phyloP scores from a whole-genome alignment of 2,797 vertebrate genomes.

The Nyctalus aviator region DNA sequence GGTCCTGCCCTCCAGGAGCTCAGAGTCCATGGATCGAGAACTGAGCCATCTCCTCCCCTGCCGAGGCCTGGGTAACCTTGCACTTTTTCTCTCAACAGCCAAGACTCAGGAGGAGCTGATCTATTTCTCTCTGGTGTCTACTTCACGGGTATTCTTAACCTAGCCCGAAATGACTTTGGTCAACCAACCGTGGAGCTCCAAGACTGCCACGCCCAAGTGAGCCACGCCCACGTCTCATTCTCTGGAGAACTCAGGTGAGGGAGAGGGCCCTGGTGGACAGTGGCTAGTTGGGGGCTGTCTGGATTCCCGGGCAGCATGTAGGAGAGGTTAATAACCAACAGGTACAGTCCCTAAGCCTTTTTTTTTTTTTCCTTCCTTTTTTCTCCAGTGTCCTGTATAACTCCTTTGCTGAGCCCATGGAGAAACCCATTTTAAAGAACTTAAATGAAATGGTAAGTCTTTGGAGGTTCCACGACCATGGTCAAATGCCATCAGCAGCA shows the following conservation, averaged over 20 bases:
- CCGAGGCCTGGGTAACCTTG: background rate
- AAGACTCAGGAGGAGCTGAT: conserved; percentile 79
- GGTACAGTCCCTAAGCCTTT: background rate
- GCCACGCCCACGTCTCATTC: conserved; percentile 77
- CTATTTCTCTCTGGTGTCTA: conserved; percentile 83
- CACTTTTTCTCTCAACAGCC: conserved; percentile 66
- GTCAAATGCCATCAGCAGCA: background rate
- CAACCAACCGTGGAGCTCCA: conserved; percentile 70
- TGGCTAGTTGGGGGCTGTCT: background rate
- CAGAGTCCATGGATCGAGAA: background rate
- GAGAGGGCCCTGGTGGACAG: background rate
- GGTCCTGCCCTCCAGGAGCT: background rate
- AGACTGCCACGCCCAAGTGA: conserved; percentile 78
- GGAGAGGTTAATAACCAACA: background rate
- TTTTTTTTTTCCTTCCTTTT: background rate
- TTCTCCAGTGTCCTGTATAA: conserved; percentile 82
- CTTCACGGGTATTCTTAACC: conserved; percentile 70
- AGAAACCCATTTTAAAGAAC: conserved; percentile 81
- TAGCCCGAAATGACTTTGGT: conserved; percentile 66
- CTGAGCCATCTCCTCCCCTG: background rate
- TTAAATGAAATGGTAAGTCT: conserved; percentile 84
- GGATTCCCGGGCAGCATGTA: background rate
- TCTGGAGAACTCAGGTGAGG: conserved; percentile 80
- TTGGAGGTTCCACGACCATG: background rate
- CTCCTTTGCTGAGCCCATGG: conserved; percentile 82